A percentile compares a stretch with the other conserved stretches of the same genome.
These are phyloP conservation scores for Anisognathus igniventris DNA, from an alignment of 2,797 vertebrate genomes.

Conservation along the genomic window DNA sequence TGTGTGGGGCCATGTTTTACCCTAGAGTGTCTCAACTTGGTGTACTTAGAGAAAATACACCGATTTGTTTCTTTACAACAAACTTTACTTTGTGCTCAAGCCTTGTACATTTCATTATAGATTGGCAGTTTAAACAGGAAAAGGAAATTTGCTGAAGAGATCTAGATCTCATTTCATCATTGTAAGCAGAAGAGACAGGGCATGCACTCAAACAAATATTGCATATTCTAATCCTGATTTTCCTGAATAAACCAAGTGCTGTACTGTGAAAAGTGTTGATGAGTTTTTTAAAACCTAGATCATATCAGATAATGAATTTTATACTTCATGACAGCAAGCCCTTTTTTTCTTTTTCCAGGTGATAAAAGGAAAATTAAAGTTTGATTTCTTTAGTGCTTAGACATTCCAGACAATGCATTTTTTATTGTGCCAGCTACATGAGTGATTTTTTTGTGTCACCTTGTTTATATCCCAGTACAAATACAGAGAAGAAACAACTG, in stretches of 20 bases:
- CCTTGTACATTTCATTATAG: background rate
- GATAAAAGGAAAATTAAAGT: slow-evolving; percentile 21
- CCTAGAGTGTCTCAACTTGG: background rate
- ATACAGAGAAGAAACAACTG: background rate
- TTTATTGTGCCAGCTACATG: background rate
- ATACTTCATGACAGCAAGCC: background rate
- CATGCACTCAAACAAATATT: background rate
- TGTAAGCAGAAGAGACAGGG: background rate
- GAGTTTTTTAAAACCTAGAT: background rate
- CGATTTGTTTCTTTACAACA: background rate
- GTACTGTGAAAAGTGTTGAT: background rate
- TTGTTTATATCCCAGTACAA: background rate
- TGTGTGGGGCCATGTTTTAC: background rate
- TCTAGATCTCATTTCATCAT: background rate
- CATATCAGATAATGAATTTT: slow-evolving; percentile 3
- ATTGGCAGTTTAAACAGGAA: background rate
- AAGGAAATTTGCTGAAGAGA: background rate
- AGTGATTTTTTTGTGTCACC: background rate
- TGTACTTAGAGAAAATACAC: background rate
- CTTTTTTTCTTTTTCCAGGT: background rate
- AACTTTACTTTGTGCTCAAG: background rate
- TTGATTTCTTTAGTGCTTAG: slow-evolving; percentile 6
- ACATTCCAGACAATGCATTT: background rate
- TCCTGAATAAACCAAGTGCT: background rate
- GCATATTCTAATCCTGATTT: background rate